phyloP scores from a whole-genome alignment of 2,113 vertebrate genomes.

The Corythornis vintsioides region DNA sequence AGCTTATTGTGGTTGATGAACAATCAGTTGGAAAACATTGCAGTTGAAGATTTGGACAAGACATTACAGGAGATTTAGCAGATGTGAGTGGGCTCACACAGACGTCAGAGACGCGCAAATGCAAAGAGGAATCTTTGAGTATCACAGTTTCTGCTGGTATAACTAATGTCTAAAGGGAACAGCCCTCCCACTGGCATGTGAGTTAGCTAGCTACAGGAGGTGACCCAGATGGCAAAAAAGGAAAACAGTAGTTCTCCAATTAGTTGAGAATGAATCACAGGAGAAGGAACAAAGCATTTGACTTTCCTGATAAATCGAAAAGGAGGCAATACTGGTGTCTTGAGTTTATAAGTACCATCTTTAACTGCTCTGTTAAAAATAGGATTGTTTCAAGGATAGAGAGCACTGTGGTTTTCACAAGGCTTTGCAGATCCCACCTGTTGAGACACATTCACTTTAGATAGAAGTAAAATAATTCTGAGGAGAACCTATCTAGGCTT shows the following conservation, averaged over 20 bases:
- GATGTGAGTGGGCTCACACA: neutral
- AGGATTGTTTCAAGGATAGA: neutral
- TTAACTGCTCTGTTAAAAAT: neutral
- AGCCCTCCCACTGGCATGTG: neutral
- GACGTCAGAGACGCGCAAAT: accelerated
- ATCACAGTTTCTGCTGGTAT: neutral
- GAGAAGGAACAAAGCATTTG: neutral
- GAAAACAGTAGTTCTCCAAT: neutral
- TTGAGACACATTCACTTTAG: neutral
- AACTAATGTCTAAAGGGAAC: neutral
- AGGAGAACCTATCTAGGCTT: neutral
- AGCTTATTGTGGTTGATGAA: neutral
- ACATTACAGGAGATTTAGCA: neutral
- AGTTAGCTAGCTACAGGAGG: neutral
- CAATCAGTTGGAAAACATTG: neutral
- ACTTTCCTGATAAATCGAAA: neutral
- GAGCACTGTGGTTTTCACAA: neutral
- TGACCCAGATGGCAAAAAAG: neutral
- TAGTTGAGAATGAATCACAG: neutral
- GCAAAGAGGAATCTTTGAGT: neutral
- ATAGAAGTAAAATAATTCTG: neutral
- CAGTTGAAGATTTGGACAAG: neutral
- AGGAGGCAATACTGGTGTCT: neutral
- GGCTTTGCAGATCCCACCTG: neutral
- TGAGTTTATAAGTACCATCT: neutral